These are phyloP conservation scores for Lophotis ruficrista DNA, from an alignment of 2,113 vertebrate genomes.

Conservation along the genomic window DNA sequence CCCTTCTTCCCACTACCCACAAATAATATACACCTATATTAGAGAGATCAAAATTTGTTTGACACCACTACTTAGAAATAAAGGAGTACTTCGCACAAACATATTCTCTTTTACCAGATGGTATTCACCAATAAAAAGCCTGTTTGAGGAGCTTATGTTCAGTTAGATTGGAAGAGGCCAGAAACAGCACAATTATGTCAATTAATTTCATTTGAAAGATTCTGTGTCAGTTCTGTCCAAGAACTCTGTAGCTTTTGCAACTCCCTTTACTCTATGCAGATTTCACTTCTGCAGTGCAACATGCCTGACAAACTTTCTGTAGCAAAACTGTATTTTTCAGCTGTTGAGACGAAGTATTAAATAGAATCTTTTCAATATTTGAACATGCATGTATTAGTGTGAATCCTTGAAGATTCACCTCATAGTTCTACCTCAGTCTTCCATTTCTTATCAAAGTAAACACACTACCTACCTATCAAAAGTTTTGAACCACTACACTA, in stretches of 20 bases:
- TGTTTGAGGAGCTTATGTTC: conserved; percentile 5
- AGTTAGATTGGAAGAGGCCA: conserved; percentile 24
- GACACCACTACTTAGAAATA: conserved; percentile 10
- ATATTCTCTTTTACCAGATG: conserved; percentile 36
- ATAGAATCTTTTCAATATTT: not conserved
- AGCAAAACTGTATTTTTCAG: not conserved
- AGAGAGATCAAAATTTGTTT: conserved; percentile 41
- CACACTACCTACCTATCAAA: not conserved
- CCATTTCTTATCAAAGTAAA: not conserved
- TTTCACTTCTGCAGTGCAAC: not conserved
- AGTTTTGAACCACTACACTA: not conserved
- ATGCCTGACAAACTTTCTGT: not conserved
- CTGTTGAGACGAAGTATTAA: not conserved
- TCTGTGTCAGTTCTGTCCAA: not conserved
- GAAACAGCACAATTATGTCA: conserved; percentile 11
- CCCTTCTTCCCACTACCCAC: not conserved
- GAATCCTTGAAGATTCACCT: not conserved
- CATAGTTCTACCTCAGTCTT: not conserved
- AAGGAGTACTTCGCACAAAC: conserved; percentile 23
- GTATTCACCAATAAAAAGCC: conserved; percentile 16
- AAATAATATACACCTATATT: not conserved
- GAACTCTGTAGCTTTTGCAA: not conserved
- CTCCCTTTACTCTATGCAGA: not conserved
- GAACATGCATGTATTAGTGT: not conserved
- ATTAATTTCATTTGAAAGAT: conserved; percentile 30